Percentiles rank a stretch among this genome's conserved stretches.
Evolutionary conservation across 2,113 vertebrate genomes (phyloP).

Genomic region (Crotalus horridus): DNA sequence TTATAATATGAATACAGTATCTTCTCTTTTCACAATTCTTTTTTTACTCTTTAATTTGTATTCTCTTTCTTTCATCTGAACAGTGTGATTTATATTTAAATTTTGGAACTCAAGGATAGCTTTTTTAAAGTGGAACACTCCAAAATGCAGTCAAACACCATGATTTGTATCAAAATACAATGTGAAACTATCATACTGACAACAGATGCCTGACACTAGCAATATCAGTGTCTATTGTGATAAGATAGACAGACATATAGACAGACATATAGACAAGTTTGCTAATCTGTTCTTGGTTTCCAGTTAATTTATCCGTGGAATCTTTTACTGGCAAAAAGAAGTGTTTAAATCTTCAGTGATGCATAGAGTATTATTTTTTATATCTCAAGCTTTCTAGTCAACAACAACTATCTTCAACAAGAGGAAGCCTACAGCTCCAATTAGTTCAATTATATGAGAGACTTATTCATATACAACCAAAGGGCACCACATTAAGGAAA

Average conservation of each 20-base stretch:
- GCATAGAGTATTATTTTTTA: not conserved
- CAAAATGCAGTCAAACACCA: not conserved
- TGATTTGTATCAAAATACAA: not conserved
- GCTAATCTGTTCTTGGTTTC: not conserved
- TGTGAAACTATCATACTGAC: not conserved
- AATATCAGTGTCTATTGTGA: not conserved
- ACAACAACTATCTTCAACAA: not conserved
- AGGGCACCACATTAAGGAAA: not conserved
- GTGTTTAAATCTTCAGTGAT: not conserved
- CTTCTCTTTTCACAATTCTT: not conserved
- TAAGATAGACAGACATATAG: not conserved
- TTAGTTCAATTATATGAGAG: not conserved
- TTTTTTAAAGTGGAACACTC: not conserved
- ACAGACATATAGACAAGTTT: not conserved
- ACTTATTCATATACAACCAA: not conserved
- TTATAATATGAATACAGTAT: not conserved
- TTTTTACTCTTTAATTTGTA: not conserved
- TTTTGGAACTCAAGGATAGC: not conserved
- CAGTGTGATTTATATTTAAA: not conserved
- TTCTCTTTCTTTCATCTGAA: not conserved
- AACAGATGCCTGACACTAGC: not conserved
- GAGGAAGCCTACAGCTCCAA: not conserved
- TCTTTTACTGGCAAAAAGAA: not conserved
- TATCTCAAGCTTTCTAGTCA: not conserved
- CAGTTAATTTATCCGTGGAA: not conserved